Conservation (phyloP, 2,888 invertebrate genomes). For the Pyrrhosoma nymphula region DNA sequence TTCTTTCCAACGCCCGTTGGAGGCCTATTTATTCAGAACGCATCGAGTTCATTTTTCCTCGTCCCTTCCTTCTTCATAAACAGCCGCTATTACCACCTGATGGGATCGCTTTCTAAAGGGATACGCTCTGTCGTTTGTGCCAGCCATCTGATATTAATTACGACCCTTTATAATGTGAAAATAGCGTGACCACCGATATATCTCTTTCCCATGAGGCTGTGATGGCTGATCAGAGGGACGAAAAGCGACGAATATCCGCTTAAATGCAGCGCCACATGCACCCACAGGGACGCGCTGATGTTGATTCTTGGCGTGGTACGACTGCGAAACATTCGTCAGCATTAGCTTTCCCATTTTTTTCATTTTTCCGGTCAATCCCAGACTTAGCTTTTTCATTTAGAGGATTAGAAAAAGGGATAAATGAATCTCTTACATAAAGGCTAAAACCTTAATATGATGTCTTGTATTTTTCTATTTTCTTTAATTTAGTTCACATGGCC, state of each 20-base stretch:
- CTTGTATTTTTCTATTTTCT: too few relatives aligned
- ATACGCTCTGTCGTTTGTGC: not conserved
- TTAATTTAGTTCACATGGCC: too few relatives aligned
- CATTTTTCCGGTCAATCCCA: too few relatives aligned
- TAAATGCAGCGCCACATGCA: not conserved
- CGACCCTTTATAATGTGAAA: not conserved
- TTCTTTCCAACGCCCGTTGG: not conserved
- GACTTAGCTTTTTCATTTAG: too few relatives aligned
- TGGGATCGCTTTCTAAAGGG: not conserved
- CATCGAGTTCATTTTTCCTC: not conserved
- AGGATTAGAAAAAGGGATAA: too few relatives aligned
- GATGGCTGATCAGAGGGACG: not conserved
- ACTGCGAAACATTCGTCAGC: not conserved
- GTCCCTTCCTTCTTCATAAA: not conserved
- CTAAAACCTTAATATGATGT: too few relatives aligned
- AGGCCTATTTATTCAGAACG: not conserved
- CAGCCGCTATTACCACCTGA: not conserved
- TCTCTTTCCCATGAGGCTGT: not conserved
- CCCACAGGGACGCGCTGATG: not conserved
- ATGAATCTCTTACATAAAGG: too few relatives aligned
- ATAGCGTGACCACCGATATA: not conserved
- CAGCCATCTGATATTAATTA: slow-evolving; percentile 45
- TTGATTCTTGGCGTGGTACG: not conserved
- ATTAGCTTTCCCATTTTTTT: not conserved
- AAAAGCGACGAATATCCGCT: not conserved